Base-by-base conservation (phyloP, 2,113 vertebrate species). In the Acinonyx jubatus region DNA sequence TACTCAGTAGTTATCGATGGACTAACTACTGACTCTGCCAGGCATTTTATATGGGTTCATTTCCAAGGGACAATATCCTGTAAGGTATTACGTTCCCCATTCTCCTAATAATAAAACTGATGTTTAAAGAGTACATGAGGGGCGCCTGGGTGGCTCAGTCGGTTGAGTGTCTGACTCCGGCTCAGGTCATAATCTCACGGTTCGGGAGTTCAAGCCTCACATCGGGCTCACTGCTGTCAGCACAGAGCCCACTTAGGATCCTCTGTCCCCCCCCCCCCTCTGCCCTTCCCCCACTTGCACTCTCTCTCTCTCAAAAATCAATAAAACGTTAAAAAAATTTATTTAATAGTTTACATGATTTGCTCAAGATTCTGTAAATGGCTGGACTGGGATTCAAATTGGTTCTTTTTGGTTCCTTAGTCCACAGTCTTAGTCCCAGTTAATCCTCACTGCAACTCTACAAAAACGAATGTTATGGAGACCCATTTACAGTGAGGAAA, bases 341-440 rank as follows among this genome's bases (percentile, higher is more conserved):
- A 61, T 61, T 61, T 61, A 61, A 18, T 61, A 61, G 68, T 61
- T 97, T 5, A n/a, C 48, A 27, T 8, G 33, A n/a, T 86, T 81
- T 74, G 83, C 41, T 86, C 61, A 93, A 93, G 52, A 82, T 55
- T 71, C 41, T 4, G 0, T 9, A 87, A 82, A 50, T 16, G 50
- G 45, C 66, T 76, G n/a, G 38, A 63, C 23, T 89, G 52, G 92
- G 63, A 61, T 89, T 87, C 91, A 87, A 84, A 84, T 31, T 36
- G 57, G 52, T 50, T 69, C 55, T 78, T 55, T 76, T 88, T 92
- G 89, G 31, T 69, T 91, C 89, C 89, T 94, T 93, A 96, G 93
- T 89, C 78, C 93, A 85, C n/a, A 4, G 29, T 31, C 23, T 21
- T 69, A 45, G 45, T 45, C 27, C 61, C 33, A 33, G 36, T 66